These are phyloP conservation scores for Porphyrio hochstetteri DNA, from an alignment of 2,113 vertebrate species.

Conservation along the genomic window DNA sequence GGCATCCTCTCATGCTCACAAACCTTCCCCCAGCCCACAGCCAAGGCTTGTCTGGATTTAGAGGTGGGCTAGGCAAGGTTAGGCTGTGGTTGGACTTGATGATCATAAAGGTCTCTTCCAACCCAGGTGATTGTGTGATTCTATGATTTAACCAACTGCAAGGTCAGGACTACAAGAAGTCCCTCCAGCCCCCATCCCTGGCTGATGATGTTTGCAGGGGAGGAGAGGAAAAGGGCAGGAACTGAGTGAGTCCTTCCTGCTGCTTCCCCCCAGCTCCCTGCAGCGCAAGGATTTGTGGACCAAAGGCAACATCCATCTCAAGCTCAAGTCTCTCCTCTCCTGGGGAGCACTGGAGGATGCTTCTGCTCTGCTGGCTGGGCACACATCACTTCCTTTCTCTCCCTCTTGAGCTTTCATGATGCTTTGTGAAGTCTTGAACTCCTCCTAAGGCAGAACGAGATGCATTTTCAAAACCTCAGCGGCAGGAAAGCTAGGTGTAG, in stretches of 20 bases:
- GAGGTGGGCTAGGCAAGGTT: too few relatives aligned
- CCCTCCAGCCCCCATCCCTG: neutral
- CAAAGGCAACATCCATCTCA: neutral
- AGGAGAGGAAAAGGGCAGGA: neutral
- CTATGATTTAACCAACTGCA: neutral
- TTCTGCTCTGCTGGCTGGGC: neutral
- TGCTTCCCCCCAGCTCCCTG: neutral
- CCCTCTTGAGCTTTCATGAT: neutral
- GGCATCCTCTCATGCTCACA: neutral
- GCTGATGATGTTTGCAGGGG: neutral
- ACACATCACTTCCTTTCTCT: neutral
- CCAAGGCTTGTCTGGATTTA: neutral
- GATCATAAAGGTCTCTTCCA: too few relatives aligned
- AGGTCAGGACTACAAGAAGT: neutral
- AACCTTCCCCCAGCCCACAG: accelerated
- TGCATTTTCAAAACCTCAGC: neutral
- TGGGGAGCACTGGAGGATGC: neutral
- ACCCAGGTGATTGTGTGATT: too few relatives aligned
- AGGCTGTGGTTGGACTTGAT: too few relatives aligned
- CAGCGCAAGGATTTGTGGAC: accelerated
- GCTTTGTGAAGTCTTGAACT: neutral
- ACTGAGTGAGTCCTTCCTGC: neutral
- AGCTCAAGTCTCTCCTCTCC: neutral
- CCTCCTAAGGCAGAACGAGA: neutral
- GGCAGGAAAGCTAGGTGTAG: neutral